Evolutionary conservation across 30 jellyfish, hydroid and myxozoan genomes (phyloP), one percentile per base, ranked within the genome.

Genomic region (Turritopsis rubra): DNA sequence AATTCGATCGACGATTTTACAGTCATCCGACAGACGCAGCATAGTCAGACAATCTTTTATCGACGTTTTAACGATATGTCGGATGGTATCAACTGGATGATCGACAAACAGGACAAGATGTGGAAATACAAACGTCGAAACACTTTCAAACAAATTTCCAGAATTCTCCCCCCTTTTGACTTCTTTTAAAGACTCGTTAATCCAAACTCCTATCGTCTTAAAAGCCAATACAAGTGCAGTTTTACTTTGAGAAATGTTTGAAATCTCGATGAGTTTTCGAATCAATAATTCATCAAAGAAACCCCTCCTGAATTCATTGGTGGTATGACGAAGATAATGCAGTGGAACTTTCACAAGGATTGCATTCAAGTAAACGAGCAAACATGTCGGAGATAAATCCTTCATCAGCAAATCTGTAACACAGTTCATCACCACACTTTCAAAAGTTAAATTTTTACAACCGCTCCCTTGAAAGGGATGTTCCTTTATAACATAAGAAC

Each of bases 11-110:
- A 80, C 54, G 52, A 53, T 53, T n/a, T 53, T 19, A 52, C 24
- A 13, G 26, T 80, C 18, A 53, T 80, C 53, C 5, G 81, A 16
- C 22, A 13, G 54, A 17, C 23, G 0, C 24, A 80, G 87, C 0
- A 52, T 31, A 84, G 28, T 65, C 81, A 91, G 76, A 21, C 87
- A 80, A 29, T 91, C 86, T 72, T 79, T 88, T 30, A 87, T 85
- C 1, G 96, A 30, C 23, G 66, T 74, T 74, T 86, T 76, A 18
- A 91, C 92, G 25, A 81, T 90, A 66, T 91, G 96, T 75, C 97
- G 86, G 21, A 91, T 95, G 16, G 97, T 93, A 81, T 91, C 97
- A 22, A 91, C 81, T 7, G 88, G 94, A 78, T 91, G 97, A 53
- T 87, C 97, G 20, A 86, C 82, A 85, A 28, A 84, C 27, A 73